These are phyloP conservation scores for Rhodinocichla rosea DNA, from an alignment of 2,113 vertebrate genomes.

Conservation along the genomic window DNA sequence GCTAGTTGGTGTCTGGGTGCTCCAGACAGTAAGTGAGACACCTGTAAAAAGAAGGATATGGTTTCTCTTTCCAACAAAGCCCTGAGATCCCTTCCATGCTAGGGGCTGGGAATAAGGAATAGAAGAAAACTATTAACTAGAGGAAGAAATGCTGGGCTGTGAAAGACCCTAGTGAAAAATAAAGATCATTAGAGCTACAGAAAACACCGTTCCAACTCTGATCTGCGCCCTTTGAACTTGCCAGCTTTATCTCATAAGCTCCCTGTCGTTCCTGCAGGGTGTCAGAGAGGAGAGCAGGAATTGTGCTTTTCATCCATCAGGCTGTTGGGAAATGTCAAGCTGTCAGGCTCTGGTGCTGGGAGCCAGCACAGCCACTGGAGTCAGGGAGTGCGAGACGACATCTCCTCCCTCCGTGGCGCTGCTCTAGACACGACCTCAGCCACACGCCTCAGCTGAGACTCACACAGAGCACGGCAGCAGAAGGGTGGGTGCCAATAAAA, in stretches of 20 bases:
- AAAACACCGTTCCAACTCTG: neutral
- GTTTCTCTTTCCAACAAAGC: neutral
- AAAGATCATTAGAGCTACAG: neutral
- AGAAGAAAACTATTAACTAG: neutral
- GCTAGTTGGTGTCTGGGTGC: neutral
- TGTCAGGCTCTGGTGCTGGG: neutral
- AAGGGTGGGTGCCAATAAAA: neutral
- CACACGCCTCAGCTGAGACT: neutral
- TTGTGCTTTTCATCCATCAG: neutral
- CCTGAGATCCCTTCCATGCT: neutral
- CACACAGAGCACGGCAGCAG: neutral
- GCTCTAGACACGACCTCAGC: neutral
- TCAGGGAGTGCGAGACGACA: rapidly evolving
- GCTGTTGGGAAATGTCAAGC: neutral
- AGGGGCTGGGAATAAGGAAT: neutral
- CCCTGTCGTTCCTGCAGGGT: neutral
- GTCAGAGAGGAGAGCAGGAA: neutral
- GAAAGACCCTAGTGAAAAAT: neutral
- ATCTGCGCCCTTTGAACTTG: neutral
- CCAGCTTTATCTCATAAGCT: neutral
- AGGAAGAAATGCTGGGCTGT: neutral
- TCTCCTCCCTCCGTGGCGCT: neutral
- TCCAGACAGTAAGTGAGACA: neutral
- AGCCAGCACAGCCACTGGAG: neutral
- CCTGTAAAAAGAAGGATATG: neutral